These are phyloP conservation scores for Corydoras maculifer DNA, from an alignment of 2,113 vertebrate genomes.

Conservation along the genomic window DNA sequence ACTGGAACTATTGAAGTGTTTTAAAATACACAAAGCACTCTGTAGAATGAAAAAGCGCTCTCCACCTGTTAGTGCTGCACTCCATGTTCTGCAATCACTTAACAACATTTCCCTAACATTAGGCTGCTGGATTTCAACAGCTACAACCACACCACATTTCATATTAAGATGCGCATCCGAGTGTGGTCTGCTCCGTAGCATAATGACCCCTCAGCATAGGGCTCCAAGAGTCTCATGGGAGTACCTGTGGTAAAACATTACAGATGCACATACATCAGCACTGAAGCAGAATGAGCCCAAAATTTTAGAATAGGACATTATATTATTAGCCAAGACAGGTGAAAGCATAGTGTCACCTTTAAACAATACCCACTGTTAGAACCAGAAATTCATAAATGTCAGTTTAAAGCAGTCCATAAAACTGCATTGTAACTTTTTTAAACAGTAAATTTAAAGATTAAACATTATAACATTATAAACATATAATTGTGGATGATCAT, in stretches of 20 bases:
- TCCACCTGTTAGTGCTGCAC: conserved; percentile 1
- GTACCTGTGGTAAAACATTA: conserved; percentile 52
- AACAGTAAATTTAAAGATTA: no score
- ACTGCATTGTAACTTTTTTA: no score
- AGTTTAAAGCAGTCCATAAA: no score
- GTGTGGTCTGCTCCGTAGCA: conserved; percentile 57
- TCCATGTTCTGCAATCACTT: background rate
- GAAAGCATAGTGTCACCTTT: no score
- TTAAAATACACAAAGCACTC: no score
- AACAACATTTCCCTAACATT: background rate
- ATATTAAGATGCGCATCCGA: conserved; percentile 46
- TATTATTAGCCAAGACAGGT: conserved; percentile 1
- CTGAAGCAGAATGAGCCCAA: conserved; percentile 61
- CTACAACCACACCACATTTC: conserved; percentile 33
- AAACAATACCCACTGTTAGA: no score
- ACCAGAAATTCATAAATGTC: no score
- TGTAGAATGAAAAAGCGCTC: no score
- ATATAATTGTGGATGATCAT: no score
- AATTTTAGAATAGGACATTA: conserved; percentile 38
- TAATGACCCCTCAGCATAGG: conserved; percentile 50
- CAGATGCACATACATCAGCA: conserved; percentile 69
- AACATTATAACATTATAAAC: no score
- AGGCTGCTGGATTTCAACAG: conserved; percentile 15
- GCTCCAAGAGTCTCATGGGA: conserved; percentile 53
- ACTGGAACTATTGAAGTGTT: conserved; percentile 1